phyloP scores from a whole-genome alignment of 37 sponge, comb jelly and placozoan species.

The Beroe forskalii region DNA sequence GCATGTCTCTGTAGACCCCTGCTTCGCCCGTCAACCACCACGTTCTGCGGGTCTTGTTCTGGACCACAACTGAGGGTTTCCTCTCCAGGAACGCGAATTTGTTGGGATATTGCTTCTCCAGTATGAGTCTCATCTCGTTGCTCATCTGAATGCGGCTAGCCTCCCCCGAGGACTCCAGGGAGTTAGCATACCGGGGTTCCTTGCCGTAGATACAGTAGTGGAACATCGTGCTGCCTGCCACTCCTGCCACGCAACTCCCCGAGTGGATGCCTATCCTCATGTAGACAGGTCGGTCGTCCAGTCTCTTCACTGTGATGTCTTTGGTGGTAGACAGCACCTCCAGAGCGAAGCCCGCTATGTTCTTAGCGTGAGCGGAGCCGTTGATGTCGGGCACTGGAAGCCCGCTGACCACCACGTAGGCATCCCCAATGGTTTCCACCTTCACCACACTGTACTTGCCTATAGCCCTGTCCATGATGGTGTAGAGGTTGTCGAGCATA shows the following conservation, averaged over 20 bases:
- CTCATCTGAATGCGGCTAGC: conserved; percentile 56
- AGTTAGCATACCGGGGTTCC: conserved; percentile 53
- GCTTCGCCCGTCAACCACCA: conserved; percentile 60
- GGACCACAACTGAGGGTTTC: conserved; percentile 13
- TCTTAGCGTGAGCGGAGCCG: conserved; percentile 29
- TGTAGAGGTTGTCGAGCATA: conserved; percentile 61
- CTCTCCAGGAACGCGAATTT: conserved; percentile 5
- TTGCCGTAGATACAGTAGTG: conserved; percentile 61
- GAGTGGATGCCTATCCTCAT: conserved; percentile 62
- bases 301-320: conserved; percentile 16
- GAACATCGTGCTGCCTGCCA: conserved; percentile 35
- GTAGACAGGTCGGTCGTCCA: conserved; percentile 35
- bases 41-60: neutral
- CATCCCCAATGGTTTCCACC: conserved; percentile 59
- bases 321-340: conserved; percentile 54
- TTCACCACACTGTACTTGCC: conserved; percentile 45
- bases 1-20: conserved; percentile 39
- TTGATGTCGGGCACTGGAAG: conserved; percentile 49
- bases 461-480: conserved; percentile 47
- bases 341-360: conserved; percentile 48
- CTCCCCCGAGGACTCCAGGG: conserved; percentile 39
- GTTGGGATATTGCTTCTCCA: neutral
- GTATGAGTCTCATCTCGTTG: conserved; percentile 29
- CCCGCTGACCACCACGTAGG: conserved; percentile 53
- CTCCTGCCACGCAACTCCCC: conserved; percentile 50